Conservation (phyloP, 2,797 vertebrate species). For the Mareca penelope region DNA sequence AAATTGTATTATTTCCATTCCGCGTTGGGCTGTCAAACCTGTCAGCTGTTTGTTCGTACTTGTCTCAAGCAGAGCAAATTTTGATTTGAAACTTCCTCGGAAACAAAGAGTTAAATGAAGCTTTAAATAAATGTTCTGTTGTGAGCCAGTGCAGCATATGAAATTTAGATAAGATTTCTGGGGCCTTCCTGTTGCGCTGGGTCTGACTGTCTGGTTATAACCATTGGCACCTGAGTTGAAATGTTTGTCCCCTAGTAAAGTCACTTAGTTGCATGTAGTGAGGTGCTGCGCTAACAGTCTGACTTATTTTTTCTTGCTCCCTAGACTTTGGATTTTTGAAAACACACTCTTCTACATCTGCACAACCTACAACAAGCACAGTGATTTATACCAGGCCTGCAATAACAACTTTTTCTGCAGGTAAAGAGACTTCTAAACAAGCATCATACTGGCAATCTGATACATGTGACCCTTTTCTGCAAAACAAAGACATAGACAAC, state of each 20-base stretch:
- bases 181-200: constrained; percentile 2
- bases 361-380: constrained; percentile 64
- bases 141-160: not conserved
- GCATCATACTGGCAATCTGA: constrained; percentile 84
- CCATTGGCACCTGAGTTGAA: not conserved
- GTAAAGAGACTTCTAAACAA: constrained; percentile 80
- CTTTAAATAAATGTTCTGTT: constrained; percentile 13
- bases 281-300: not conserved
- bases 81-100: not conserved
- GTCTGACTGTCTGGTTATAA: not conserved
- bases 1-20: not conserved
- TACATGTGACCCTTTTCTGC: constrained; percentile 79
- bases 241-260: not conserved
- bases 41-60: not conserved
- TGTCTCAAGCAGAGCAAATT: not conserved
- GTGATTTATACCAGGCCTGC: constrained; percentile 78
- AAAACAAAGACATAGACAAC: constrained; percentile 83
- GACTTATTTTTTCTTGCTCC: not conserved
- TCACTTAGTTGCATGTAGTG: not conserved
- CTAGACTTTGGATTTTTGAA: constrained; percentile 75
- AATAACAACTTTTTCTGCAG: constrained; percentile 79
- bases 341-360: constrained; percentile 47
- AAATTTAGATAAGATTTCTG: constrained; percentile 33
- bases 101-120: not conserved
- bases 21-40: not conserved